These are phyloP conservation scores for Lamproptera curius DNA, from an alignment of 2,888 invertebrate species.

Conservation along the genomic window DNA sequence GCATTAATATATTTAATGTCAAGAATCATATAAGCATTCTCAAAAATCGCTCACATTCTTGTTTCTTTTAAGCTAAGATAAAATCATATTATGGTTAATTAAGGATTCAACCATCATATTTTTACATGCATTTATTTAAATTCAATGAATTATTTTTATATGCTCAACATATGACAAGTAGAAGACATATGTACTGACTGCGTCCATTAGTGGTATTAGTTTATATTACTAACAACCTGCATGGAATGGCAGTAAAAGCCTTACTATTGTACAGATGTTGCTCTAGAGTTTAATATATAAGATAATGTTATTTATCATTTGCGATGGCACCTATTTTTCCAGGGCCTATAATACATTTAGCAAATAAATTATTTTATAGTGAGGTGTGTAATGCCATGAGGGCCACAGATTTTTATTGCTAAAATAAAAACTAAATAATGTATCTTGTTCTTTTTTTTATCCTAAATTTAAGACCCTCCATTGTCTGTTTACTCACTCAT, in stretches of 20 bases:
- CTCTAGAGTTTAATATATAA: conserved; percentile 22
- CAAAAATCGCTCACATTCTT: conserved; percentile 45
- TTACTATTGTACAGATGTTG: conserved; percentile 15
- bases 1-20: conserved; percentile 24
- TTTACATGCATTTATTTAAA: conserved; percentile 75
- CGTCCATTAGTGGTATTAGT: conserved; percentile 58
- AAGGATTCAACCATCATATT: conserved; percentile 52
- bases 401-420: conserved; percentile 54
- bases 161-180: conserved; percentile 53
- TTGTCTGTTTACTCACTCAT: too few relatives aligned
- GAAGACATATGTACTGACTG: conserved; percentile 54
- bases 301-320: conserved; percentile 31
- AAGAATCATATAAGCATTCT: conserved; percentile 27
- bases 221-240: conserved; percentile 36
- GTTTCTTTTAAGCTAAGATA: conserved; percentile 53
- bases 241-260: conserved; percentile 4
- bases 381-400: conserved; percentile 52
- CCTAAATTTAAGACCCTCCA: too few relatives aligned
- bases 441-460: too few relatives aligned
- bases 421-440: conserved; percentile 44
- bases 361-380: conserved; percentile 66
- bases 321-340: conserved; percentile 38
- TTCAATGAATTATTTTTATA: conserved; percentile 72
- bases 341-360: conserved; percentile 59
- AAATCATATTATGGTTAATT: conserved; percentile 45